These are phyloP conservation scores for Calliopsis andreniformis DNA, from an alignment of 1,140 invertebrate species.

Conservation along the genomic window DNA sequence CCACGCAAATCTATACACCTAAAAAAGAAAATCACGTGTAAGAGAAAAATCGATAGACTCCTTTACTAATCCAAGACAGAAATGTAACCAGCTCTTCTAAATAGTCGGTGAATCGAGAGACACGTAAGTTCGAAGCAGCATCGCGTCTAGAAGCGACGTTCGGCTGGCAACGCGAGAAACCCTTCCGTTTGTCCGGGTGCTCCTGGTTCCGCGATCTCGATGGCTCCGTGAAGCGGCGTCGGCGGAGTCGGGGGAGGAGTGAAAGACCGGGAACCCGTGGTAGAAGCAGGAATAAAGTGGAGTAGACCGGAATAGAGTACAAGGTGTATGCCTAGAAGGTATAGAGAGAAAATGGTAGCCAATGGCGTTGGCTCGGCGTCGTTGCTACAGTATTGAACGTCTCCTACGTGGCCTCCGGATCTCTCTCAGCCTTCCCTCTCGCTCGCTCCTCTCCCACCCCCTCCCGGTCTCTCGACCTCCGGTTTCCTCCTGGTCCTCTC, in stretches of 20 bases:
- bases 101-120: no score
- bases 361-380: constrained; percentile 73
- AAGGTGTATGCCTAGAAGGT: constrained; percentile 68
- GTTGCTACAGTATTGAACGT: constrained; percentile 76
- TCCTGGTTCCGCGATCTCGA: constrained; percentile 4
- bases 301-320: constrained; percentile 65
- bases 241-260: not conserved
- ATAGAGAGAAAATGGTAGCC: constrained; percentile 75
- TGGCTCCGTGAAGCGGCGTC: not conserved
- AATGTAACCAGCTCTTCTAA: no score
- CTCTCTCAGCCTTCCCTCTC: constrained; percentile 39
- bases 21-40: no score
- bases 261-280: constrained; percentile 34
- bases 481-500: constrained; percentile 45
- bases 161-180: not conserved
- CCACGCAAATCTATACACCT: no score
- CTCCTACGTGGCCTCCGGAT: constrained; percentile 69
- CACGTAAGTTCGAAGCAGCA: not conserved
- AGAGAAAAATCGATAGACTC: no score
- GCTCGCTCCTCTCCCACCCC: constrained; percentile 27
- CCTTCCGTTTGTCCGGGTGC: constrained; percentile 14
- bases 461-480: constrained; percentile 36
- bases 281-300: constrained; percentile 52
- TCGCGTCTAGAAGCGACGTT: not conserved
- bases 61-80: no score